A percentile compares a stretch with the other conserved stretches of the same genome.
Conservation (phyloP, 2,888 invertebrate genomes). For the Plagodis pulveraria region DNA sequence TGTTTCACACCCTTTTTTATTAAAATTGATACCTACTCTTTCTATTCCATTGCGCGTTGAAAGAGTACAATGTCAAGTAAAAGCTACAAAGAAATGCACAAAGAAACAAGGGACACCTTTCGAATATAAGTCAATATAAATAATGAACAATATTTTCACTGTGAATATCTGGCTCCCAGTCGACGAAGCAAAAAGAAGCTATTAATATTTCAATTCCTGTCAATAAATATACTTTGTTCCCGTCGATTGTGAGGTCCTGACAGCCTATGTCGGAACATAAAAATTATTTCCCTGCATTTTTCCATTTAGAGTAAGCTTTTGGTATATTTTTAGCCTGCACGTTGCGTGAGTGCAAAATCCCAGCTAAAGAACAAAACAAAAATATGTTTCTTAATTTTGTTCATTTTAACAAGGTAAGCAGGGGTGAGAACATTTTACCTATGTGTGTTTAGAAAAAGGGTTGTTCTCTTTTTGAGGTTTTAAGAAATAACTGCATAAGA, state of each 20-base stretch:
- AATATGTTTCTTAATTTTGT: no score
- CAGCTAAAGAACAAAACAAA: not conserved
- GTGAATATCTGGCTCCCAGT: slow-evolving; percentile 16
- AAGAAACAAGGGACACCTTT: slow-evolving; percentile 40
- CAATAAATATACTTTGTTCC: slow-evolving; percentile 27
- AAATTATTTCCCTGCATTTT: slow-evolving; percentile 16
- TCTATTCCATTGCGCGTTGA: slow-evolving; percentile 52
- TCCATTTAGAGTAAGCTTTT: slow-evolving; percentile 9
- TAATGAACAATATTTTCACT: slow-evolving; percentile 33
- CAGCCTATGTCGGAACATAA: slow-evolving; percentile 13
- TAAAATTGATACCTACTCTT: slow-evolving; percentile 51
- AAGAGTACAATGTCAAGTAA: slow-evolving; percentile 52
- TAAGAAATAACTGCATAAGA: no score
- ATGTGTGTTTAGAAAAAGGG: no score
- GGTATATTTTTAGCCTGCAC: slow-evolving; percentile 5
- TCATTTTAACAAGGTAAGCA: no score
- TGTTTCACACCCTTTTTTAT: slow-evolving; percentile 58
- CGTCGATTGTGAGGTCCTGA: slow-evolving; percentile 22
- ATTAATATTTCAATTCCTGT: slow-evolving; percentile 30
- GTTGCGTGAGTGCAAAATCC: slow-evolving; percentile 1
- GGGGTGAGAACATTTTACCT: no score
- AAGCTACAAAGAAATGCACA: slow-evolving; percentile 40
- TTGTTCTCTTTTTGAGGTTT: no score
- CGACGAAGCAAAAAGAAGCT: slow-evolving; percentile 27
- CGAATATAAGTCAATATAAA: slow-evolving; percentile 46